phyloP scores from a whole-genome alignment of 2,113 vertebrate genomes.

The Leucopsar rothschildi region DNA sequence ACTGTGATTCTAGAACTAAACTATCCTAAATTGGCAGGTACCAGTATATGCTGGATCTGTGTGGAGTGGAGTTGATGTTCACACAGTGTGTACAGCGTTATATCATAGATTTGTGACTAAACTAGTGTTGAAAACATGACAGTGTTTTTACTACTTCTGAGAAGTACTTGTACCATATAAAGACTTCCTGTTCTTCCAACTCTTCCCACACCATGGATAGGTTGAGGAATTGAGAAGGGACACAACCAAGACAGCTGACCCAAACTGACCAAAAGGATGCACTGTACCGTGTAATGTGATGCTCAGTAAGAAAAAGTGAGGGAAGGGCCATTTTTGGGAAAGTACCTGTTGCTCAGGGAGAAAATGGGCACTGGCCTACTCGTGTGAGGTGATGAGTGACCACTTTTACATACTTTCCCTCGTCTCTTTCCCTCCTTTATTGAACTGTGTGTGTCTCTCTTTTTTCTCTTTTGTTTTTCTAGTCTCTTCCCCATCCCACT shows the following conservation, averaged over 20 bases:
- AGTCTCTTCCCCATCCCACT: background rate
- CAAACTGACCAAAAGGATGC: background rate
- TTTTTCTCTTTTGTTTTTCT: background rate
- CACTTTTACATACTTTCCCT: rapidly evolving
- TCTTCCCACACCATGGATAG: rapidly evolving
- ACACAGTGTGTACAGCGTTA: background rate
- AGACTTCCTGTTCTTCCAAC: background rate
- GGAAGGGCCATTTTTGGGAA: rapidly evolving
- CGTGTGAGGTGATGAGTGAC: background rate
- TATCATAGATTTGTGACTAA: background rate
- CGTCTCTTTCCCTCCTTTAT: background rate
- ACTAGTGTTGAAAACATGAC: background rate
- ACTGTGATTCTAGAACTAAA: background rate
- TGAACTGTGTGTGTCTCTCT: background rate
- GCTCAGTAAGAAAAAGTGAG: background rate
- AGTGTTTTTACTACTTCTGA: background rate
- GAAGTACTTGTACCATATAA: background rate
- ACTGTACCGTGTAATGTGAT: rapidly evolving
- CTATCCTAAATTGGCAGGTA: background rate
- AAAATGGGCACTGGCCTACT: background rate
- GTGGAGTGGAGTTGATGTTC: background rate
- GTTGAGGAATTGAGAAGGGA: background rate
- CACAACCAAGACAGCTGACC: background rate
- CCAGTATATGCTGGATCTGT: background rate
- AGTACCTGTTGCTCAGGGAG: background rate